Evolutionary conservation across 2,113 vertebrate genomes (phyloP).

Genomic region (Nothoprocta perdicaria): DNA sequence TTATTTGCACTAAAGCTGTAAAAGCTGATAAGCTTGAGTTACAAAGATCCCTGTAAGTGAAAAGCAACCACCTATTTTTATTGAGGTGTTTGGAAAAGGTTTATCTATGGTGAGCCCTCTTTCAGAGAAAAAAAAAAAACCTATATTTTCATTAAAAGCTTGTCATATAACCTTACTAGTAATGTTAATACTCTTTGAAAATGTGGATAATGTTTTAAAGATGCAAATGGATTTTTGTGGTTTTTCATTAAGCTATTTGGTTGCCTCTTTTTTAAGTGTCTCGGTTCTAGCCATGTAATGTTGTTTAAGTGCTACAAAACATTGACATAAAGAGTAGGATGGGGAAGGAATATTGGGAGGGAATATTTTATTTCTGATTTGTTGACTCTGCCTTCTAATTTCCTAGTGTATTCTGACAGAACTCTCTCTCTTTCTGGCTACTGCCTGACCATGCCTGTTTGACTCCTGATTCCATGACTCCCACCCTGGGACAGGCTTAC

Average conservation of each 20-base stretch:
- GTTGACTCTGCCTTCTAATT: not conserved
- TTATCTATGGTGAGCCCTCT: not conserved
- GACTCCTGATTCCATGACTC: not conserved
- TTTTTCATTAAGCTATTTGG: not conserved
- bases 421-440: accelerated
- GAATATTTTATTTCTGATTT: not conserved
- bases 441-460: accelerated
- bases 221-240: slow-evolving; percentile 11
- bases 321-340: not conserved
- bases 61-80: not conserved
- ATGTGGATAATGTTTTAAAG: not conserved
- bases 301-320: not conserved
- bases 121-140: not conserved
- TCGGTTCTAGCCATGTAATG: not conserved
- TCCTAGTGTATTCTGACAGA: accelerated
- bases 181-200: not conserved
- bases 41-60: not conserved
- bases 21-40: not conserved
- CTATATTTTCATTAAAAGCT: not conserved
- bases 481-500: accelerated
- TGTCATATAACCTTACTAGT: not conserved
- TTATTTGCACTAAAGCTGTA: not conserved
- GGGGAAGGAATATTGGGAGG: not conserved
- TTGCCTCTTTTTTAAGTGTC: not conserved
- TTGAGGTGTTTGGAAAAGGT: not conserved